Conservation (phyloP, 2,113 vertebrate species). For the Calidris pygmaea region DNA sequence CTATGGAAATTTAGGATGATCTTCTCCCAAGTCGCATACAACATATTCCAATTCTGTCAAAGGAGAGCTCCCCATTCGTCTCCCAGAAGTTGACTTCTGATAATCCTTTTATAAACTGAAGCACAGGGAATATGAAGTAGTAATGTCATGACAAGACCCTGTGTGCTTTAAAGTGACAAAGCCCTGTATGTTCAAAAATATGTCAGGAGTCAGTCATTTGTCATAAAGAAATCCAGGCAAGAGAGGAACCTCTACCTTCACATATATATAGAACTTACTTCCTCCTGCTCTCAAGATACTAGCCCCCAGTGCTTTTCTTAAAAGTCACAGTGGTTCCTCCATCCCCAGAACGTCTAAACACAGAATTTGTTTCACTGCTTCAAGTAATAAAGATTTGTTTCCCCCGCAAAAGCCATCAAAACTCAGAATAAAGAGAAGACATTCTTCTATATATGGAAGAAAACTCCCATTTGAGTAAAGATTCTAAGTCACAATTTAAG, state of each 20-base stretch:
- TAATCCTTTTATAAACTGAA: background rate
- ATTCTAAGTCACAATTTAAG: background rate
- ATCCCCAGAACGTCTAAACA: background rate
- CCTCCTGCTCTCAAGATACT: background rate
- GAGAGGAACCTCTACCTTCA: background rate
- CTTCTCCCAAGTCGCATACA: background rate
- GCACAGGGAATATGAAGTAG: background rate
- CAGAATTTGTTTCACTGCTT: background rate
- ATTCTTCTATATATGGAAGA: background rate
- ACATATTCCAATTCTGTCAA: background rate
- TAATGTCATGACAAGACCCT: background rate
- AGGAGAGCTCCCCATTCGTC: background rate
- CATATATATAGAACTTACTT: background rate
- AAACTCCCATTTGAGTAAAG: background rate
- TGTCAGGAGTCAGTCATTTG: background rate
- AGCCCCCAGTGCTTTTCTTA: background rate
- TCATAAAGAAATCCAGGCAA: background rate
- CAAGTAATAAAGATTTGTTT: background rate
- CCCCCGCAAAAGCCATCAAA: background rate
- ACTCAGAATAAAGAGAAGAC: background rate
- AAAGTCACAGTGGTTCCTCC: background rate
- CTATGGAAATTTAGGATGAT: background rate
- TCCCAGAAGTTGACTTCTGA: background rate
- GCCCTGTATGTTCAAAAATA: background rate
- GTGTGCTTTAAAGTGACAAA: background rate